Evolutionary conservation across 2,113 vertebrate species (phyloP).

Genomic region (Colinus virginianus): DNA sequence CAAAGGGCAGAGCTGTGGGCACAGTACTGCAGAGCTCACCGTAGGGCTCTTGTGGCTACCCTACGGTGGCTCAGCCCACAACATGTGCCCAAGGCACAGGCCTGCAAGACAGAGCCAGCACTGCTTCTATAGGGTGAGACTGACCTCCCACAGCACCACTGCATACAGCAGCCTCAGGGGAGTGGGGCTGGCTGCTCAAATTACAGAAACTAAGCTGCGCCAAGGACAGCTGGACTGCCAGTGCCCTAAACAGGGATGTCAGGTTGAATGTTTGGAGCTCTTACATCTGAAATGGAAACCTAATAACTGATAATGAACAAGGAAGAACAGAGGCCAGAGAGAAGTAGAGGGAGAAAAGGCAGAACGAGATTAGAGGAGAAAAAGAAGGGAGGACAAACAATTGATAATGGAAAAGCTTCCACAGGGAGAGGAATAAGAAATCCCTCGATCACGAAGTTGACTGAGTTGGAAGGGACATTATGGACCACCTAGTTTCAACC

Average conservation of each 20-base stretch:
- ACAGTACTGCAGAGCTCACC: background rate
- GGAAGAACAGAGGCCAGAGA: background rate
- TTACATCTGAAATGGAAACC: background rate
- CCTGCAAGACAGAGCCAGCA: background rate
- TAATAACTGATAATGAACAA: background rate
- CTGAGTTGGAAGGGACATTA: background rate
- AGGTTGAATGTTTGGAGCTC: background rate
- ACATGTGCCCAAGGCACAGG: background rate
- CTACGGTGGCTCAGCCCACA: background rate
- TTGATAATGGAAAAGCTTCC: background rate
- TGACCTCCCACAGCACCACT: background rate
- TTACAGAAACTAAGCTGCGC: background rate
- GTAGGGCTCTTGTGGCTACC: background rate
- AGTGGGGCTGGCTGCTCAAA: background rate
- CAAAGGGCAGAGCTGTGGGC: background rate
- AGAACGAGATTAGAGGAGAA: background rate
- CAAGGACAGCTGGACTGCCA: background rate
- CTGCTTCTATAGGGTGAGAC: background rate
- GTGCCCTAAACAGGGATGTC: accelerated
- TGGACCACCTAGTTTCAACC: background rate
- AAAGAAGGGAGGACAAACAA: background rate
- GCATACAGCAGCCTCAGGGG: background rate
- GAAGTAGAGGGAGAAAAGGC: background rate
- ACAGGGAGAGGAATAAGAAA: background rate
- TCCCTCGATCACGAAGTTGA: background rate